phyloP scores from a whole-genome alignment of 2,797 vertebrate species.

The Nyctalus aviator region DNA sequence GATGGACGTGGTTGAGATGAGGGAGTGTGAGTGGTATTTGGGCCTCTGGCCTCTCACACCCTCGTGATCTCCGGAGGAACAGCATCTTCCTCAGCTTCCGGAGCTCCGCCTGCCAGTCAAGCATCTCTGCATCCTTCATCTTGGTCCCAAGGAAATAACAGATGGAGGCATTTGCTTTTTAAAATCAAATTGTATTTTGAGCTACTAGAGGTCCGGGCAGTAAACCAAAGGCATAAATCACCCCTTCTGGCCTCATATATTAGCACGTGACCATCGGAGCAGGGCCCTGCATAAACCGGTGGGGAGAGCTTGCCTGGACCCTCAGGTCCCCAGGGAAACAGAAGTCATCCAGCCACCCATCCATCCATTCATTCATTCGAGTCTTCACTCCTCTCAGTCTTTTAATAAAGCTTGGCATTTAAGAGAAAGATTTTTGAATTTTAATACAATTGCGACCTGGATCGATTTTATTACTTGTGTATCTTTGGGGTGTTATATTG shows the following conservation, averaged over 20 bases:
- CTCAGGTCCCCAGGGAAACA: not conserved
- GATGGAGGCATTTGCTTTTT: slow-evolving; percentile 57
- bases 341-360: not conserved
- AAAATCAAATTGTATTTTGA: slow-evolving; percentile 75
- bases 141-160: slow-evolving; percentile 51
- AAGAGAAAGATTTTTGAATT: slow-evolving; percentile 22
- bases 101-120: not conserved
- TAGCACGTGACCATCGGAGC: slow-evolving; percentile 14
- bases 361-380: not conserved
- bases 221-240: slow-evolving; percentile 61
- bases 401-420: not conserved
- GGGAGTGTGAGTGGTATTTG: not conserved
- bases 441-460: not conserved
- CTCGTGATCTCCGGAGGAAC: not conserved
- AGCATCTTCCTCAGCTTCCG: not conserved
- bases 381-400: not conserved
- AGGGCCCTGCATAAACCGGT: not conserved
- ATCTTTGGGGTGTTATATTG: not conserved
- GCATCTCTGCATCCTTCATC: slow-evolving; percentile 53
- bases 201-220: slow-evolving; percentile 63
- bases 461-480: not conserved
- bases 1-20: no score
- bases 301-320: not conserved
- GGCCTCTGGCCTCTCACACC: not conserved
- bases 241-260: slow-evolving; percentile 40